A percentile compares a stretch with the other conserved stretches of the same genome.
phyloP scores from a whole-genome alignment of 2,797 vertebrate species.

The Mormyrus hasselquistii region DNA sequence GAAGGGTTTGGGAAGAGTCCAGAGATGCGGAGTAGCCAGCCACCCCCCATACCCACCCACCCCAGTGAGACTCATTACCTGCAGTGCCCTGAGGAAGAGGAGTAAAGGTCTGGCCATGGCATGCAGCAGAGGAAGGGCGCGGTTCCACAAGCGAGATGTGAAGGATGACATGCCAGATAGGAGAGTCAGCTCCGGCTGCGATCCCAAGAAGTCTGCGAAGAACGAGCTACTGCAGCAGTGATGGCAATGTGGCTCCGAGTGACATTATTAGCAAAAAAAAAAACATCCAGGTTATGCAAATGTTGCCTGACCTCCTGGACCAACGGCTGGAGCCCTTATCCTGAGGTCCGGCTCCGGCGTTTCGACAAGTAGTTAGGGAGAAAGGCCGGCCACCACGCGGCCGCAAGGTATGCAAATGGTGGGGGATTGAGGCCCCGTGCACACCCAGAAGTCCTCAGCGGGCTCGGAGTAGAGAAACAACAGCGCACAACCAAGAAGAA shows the following conservation, averaged over 20 bases:
- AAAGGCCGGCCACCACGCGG: background rate
- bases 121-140: constrained; percentile 31
- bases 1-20: background rate
- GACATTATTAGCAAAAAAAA: constrained; percentile 47
- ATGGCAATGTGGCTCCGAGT: constrained; percentile 59
- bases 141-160: constrained; percentile 37
- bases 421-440: background rate
- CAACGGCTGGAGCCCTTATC: background rate
- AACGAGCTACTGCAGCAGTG: constrained; percentile 25
- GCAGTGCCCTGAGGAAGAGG: constrained; percentile 34
- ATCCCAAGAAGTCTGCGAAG: constrained; percentile 15
- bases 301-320: background rate
- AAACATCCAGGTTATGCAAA: constrained; percentile 21
- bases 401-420: background rate
- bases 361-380: background rate
- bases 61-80: constrained; percentile 36
- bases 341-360: background rate
- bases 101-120: constrained; percentile 30
- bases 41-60: background rate
- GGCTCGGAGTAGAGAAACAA: background rate
- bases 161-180: constrained; percentile 33
- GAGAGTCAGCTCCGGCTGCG: background rate
- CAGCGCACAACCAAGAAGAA: background rate
- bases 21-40: background rate
- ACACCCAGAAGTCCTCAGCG: background rate